Conservation (phyloP, 30 jellyfish, hydroid and myxozoan genomes). For the Nemopilema nomurai region DNA sequence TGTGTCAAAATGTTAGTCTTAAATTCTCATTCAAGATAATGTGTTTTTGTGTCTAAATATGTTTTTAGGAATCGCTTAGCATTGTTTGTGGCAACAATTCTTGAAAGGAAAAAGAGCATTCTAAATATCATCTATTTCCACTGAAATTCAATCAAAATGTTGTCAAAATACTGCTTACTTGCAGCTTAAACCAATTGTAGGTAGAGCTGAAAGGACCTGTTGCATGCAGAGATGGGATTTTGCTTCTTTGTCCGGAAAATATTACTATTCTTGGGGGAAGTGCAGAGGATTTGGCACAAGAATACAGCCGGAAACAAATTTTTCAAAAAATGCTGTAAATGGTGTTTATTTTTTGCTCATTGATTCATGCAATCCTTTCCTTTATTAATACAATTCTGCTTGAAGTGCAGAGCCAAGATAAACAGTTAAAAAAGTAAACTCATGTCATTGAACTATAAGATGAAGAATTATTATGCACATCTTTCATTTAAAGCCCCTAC, state of each 20-base stretch:
- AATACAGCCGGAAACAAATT: constrained; percentile 15
- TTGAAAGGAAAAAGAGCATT: too few relatives aligned
- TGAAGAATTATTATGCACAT: too few relatives aligned
- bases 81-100: too few relatives aligned
- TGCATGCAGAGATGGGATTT: constrained; percentile 56
- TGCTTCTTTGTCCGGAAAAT: constrained; percentile 62
- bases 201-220: constrained; percentile 74
- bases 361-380: neutral
- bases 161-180: too few relatives aligned
- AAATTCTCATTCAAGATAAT: too few relatives aligned
- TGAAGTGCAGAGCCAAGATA: neutral
- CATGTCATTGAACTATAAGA: too few relatives aligned
- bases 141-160: too few relatives aligned
- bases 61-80: too few relatives aligned
- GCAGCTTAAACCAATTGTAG: constrained; percentile 42
- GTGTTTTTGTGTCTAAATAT: too few relatives aligned
- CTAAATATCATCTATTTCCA: too few relatives aligned
- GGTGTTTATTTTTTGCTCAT: neutral
- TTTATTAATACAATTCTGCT: neutral
- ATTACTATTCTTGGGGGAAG: constrained; percentile 82
- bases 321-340: constrained; percentile 39
- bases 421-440: too few relatives aligned
- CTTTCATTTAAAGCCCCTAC: too few relatives aligned
- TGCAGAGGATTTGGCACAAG: constrained; percentile 63
- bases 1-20: neutral